Conservation (phyloP, 2,888 invertebrate genomes). For the Fragum sueziense region DNA sequence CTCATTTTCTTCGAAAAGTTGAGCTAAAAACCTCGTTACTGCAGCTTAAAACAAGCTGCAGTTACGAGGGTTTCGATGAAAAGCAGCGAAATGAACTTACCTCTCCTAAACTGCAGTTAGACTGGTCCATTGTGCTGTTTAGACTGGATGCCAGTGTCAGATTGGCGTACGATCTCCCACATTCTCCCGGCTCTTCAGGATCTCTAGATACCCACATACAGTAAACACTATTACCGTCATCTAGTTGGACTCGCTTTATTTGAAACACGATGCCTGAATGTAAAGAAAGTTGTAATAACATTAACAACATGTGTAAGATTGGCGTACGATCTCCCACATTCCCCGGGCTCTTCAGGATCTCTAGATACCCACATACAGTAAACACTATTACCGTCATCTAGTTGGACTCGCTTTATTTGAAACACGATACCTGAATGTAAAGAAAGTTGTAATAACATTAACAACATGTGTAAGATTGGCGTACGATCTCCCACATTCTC, state of each 20-base stretch:
- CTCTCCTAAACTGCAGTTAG: conserved; percentile 76
- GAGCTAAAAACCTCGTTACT: too few species aligned
- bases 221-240: conserved; percentile 84
- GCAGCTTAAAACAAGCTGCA: too few species aligned
- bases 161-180: conserved; percentile 78
- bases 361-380: conserved; percentile 87
- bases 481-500: conserved; percentile 77
- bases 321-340: conserved; percentile 77
- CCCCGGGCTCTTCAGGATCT: conserved; percentile 82
- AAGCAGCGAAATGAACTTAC: conserved; percentile 53
- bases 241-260: conserved; percentile 79
- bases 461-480: conserved; percentile 82
- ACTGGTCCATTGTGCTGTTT: conserved; percentile 82
- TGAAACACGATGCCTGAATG: conserved; percentile 78
- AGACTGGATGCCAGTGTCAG: conserved; percentile 83
- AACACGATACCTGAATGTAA: conserved; percentile 75
- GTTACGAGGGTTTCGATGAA: too few species aligned
- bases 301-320: conserved; percentile 83
- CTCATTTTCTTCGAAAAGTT: too few species aligned
- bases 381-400: conserved; percentile 84
- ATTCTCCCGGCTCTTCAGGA: conserved; percentile 81
- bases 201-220: conserved; percentile 87
- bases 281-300: too few species aligned
- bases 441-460: too few species aligned
- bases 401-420: conserved; percentile 78